A percentile compares a stretch with the other conserved stretches of the same genome.
Evolutionary conservation across 1,140 invertebrate species (phyloP).

Genomic region (Choristoneura fumiferana): DNA sequence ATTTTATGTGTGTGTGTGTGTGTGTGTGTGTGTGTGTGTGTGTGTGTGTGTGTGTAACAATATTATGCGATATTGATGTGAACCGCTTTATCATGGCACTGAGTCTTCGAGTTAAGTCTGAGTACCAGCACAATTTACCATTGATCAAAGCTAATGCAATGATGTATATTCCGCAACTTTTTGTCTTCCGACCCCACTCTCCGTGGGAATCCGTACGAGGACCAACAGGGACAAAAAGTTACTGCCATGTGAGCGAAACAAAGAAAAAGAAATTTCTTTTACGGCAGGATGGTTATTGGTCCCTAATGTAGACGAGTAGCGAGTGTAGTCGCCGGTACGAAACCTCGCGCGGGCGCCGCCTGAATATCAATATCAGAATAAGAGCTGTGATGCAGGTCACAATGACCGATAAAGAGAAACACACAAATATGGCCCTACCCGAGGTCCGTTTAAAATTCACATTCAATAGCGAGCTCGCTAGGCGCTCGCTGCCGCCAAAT

Average conservation of each 20-base stretch:
- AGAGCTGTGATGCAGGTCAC: conserved; percentile 56
- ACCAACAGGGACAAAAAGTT: conserved; percentile 2
- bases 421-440: conserved; percentile 68
- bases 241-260: conserved; percentile 22
- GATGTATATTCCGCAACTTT: no score
- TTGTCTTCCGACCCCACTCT: neutral
- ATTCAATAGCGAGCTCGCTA: conserved; percentile 49
- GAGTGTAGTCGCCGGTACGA: conserved; percentile 46
- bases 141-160: no score
- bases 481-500: conserved; percentile 49
- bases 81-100: no score
- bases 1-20: no score
- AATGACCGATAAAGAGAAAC: conserved; percentile 72
- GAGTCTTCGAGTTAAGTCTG: no score
- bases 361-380: conserved; percentile 74
- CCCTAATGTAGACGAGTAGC: conserved; percentile 45
- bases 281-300: conserved; percentile 44
- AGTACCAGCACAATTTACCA: no score
- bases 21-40: no score
- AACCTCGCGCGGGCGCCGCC: conserved; percentile 54
- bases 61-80: no score
- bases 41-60: no score
- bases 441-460: conserved; percentile 68
- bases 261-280: conserved; percentile 31
- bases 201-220: conserved; percentile 1